Percentiles rank a stretch among this genome's conserved stretches.
Conservation (phyloP, 2,113 vertebrate genomes). For the Crotalus helleri region DNA sequence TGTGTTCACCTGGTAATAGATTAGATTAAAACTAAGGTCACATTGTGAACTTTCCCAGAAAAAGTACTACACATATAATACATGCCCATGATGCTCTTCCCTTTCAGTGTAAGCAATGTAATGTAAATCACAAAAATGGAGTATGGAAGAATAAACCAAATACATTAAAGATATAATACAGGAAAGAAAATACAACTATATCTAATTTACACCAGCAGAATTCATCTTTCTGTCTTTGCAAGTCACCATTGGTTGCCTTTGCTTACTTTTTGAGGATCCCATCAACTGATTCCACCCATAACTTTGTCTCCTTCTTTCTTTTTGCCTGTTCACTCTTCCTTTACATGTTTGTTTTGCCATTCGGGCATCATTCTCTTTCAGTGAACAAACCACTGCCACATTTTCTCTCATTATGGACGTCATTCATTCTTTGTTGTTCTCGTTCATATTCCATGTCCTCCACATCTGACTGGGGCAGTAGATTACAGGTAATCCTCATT, state of each 20-base stretch:
- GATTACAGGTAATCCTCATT: not conserved
- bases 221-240: not conserved
- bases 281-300: not conserved
- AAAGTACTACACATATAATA: not conserved
- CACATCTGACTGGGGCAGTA: not conserved
- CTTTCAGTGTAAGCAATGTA: not conserved
- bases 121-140: not conserved
- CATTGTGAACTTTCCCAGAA: not conserved
- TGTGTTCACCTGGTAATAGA: constrained; percentile 84
- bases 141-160: not conserved
- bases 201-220: not conserved
- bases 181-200: not conserved
- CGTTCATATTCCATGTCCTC: not conserved
- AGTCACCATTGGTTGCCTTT: not conserved
- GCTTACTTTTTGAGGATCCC: not conserved
- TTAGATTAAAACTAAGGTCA: constrained; percentile 10
- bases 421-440: not conserved
- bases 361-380: not conserved
- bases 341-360: not conserved
- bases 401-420: not conserved
- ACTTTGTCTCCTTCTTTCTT: not conserved
- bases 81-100: not conserved
- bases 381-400: not conserved
- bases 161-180: not conserved
- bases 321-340: not conserved